Conservation (phyloP, 2,113 vertebrate genomes). For the Channa argus region DNA sequence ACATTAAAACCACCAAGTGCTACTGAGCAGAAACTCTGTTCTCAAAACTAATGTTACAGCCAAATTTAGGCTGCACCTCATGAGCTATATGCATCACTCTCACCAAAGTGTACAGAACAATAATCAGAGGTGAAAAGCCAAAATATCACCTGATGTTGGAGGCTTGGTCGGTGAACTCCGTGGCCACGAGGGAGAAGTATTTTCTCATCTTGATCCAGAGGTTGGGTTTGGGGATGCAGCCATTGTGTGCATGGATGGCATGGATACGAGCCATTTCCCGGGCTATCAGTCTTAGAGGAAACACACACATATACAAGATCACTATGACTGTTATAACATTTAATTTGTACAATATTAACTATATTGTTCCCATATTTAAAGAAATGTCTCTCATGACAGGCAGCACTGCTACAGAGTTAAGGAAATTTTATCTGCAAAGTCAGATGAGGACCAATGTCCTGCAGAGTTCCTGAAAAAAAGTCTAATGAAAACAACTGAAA, state of each 20-base stretch:
- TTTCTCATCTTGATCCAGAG: conserved; percentile 94
- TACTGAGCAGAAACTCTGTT: neutral
- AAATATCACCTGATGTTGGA: conserved; percentile 86
- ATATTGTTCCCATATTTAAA: too few relatives aligned
- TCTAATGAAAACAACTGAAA: neutral
- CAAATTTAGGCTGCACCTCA: conserved; percentile 12
- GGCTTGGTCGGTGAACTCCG: conserved; percentile 87
- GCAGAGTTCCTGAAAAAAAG: neutral
- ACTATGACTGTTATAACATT: neutral
- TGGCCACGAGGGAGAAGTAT: conserved; percentile 93
- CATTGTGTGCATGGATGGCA: conserved; percentile 93
- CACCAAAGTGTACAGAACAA: neutral
- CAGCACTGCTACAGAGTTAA: neutral
- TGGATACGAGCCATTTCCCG: conserved; percentile 96
- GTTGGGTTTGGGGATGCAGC: conserved; percentile 92
- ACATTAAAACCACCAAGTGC: too few relatives aligned
- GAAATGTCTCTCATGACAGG: neutral
- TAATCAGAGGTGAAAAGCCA: neutral
- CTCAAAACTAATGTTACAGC: neutral
- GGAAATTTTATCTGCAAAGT: neutral
- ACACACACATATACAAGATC: neutral
- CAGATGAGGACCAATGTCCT: neutral
- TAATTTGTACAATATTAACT: neutral
- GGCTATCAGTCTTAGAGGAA: conserved; percentile 88
- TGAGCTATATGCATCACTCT: conserved; percentile 11